Base-by-base conservation (phyloP, 2,113 vertebrate genomes). In the Microcebus ravelobensis region DNA sequence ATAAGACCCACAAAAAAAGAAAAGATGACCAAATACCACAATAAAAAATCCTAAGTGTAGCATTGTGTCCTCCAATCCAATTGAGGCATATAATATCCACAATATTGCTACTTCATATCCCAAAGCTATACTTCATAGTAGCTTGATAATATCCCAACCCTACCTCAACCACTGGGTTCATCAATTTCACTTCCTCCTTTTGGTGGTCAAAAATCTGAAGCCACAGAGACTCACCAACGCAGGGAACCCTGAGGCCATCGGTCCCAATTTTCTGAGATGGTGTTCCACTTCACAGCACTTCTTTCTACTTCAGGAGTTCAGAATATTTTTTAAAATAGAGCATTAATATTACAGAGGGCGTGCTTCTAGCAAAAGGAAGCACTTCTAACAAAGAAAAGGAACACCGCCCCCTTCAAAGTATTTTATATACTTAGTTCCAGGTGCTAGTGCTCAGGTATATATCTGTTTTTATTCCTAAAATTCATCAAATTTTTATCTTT, bases 1-100 rank as follows among this genome's bases (percentile, higher is more conserved):
- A 57, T 61, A 68, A 29, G 29, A 83, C 36, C 85, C 93, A 92
- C 74, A 73, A 31, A 82, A 87, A 87, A 36, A 29, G n/a, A 76
- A 74, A 71, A 74, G 18, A n/a, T 74, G 42, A 71, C 48, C 71
- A 90, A 91, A 90, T 29, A 68, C 79, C 87, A 83, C 92, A 88
- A 12, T 29, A 79, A 88, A 81, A 79, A 81, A 48, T 29, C 27
- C 90, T 59, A 14, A 39, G 31, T 9, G 39, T 8, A 42, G 67
- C 36, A 8, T 5, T 20, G 52, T 36, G 42, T 23, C 27, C 55
- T 48, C 73, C 71, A 6, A 34, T 70, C 65, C 77, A 10, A 27
- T 5, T 5, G 6, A 81, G 61, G 55, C 81, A 67, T 34, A 15
- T 74, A 36, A 52, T 57, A 67, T 55, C 39, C 57, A 25, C 2